Conservation (phyloP, 2,888 invertebrate species). For the Nesidiocoris tenuis region DNA sequence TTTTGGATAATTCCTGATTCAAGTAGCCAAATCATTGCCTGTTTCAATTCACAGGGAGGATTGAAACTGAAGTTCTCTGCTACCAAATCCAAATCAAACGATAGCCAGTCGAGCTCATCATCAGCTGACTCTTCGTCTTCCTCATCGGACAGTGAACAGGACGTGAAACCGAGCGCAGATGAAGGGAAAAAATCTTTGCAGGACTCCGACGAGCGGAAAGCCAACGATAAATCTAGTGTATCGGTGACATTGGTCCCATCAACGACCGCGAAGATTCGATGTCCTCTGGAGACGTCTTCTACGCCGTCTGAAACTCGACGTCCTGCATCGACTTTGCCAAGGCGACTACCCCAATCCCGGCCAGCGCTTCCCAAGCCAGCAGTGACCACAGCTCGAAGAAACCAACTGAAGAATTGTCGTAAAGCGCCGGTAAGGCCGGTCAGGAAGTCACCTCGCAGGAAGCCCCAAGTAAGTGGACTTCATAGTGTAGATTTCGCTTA, state of each 20-base stretch:
- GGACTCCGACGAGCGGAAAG: slow-evolving; percentile 1
- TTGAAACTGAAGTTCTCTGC: slow-evolving; percentile 58
- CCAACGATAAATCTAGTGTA: background rate
- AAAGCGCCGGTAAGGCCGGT: slow-evolving; percentile 2
- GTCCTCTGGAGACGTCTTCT: background rate
- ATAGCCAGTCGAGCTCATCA: slow-evolving; percentile 45
- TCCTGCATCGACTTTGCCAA: background rate
- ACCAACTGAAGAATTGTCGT: background rate
- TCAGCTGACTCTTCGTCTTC: slow-evolving; percentile 46
- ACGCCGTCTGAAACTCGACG: background rate
- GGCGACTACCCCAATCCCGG: background rate
- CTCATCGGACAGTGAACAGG: slow-evolving; percentile 52
- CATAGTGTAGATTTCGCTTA: too few species aligned
- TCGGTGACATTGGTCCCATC: background rate
- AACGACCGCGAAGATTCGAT: background rate
- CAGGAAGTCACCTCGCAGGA: slow-evolving; percentile 28
- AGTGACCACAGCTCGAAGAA: slow-evolving; percentile 11
- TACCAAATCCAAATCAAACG: slow-evolving; percentile 51
- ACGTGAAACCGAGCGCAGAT: slow-evolving; percentile 12
- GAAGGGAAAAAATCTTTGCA: slow-evolving; percentile 16
- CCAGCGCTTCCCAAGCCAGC: slow-evolving; percentile 3
- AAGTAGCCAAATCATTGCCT: too few species aligned
- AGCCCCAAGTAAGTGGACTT: slow-evolving; percentile 17
- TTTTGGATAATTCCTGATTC: too few species aligned
- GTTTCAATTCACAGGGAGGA: slow-evolving; percentile 54